These are phyloP conservation scores for Pitangus sulphuratus DNA, from an alignment of 2,797 vertebrate species.

Conservation along the genomic window DNA sequence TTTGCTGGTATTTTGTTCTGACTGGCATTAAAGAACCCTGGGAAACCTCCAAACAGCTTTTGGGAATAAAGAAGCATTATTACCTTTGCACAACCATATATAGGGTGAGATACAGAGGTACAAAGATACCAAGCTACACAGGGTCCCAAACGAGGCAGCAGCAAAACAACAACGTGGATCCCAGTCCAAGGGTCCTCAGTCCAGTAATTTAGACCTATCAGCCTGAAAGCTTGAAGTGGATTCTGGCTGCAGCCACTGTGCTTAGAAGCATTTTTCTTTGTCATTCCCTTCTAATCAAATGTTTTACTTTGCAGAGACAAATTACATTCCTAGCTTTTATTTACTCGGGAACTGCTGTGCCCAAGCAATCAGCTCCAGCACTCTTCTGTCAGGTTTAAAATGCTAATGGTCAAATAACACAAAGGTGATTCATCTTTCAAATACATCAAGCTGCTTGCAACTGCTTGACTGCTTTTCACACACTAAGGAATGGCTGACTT, in stretches of 20 bases:
- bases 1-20: neutral
- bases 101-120: neutral
- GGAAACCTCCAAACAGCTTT: neutral
- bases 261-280: constrained; percentile 14
- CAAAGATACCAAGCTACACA: neutral
- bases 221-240: neutral
- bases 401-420: constrained; percentile 5
- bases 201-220: neutral
- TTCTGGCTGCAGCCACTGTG: neutral
- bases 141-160: neutral
- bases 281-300: constrained; percentile 16
- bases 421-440: constrained; percentile 11
- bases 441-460: neutral
- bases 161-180: neutral
- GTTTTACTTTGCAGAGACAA: constrained; percentile 33
- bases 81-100: neutral
- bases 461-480: neutral
- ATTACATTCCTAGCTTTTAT: constrained; percentile 33
- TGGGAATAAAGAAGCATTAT: neutral
- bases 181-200: neutral
- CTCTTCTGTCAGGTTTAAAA: neutral
- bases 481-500: neutral
- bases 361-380: constrained; percentile 5
- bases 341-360: neutral
- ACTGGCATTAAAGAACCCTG: neutral